Evolutionary conservation across 2,113 vertebrate species (phyloP), one percentile per base, ranked within the genome.

Genomic region (Beaufortia kweichowensis): DNA sequence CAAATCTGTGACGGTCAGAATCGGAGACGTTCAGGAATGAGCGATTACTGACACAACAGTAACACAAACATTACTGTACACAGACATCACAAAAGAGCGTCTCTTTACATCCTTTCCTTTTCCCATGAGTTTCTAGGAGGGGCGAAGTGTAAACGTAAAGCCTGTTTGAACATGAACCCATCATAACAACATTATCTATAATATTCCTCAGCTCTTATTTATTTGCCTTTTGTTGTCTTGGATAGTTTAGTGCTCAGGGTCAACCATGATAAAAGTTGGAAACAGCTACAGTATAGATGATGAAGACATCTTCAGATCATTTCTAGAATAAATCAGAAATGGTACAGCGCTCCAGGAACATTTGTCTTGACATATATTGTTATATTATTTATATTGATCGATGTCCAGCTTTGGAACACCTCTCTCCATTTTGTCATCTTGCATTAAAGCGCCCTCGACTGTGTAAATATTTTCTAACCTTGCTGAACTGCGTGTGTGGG

Each of bases 91-190:
- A 70, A 35, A 48, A 59, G 21, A 26, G 53, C 75, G 28, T 63
- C 33, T 69, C 53, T 62, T 78, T 69, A 69, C n/a, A 53, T 73
- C n/a, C n/a, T 75, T 60, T 57, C 41, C 43, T 29, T 19, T 48
- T 63, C 33, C 11, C 2, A 4, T 67, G 60, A 74, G 68, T 84
- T 78, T 77, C 79, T 80, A 81, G 82, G 84, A 84, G 77, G 71
- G 62, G 82, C 84, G 28, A 48, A 53, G 35, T 76, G 39, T 66
- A 28, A n/a, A 66, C 19, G 5, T 43, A 70, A 68, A 65, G 78
- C 81, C 69, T 83, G 85, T 87, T 82, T 72, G 24, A 83, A 86
- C 83, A 74, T 85, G 83, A 85, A 80, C 41, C 60, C 63, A 77
- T 65, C 53, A 79, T 1, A 28, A n/a, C n/a, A n/a, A n/a, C 56